phyloP scores from a whole-genome alignment of 2,888 invertebrate genomes.

The Seladonia tumulorum region DNA sequence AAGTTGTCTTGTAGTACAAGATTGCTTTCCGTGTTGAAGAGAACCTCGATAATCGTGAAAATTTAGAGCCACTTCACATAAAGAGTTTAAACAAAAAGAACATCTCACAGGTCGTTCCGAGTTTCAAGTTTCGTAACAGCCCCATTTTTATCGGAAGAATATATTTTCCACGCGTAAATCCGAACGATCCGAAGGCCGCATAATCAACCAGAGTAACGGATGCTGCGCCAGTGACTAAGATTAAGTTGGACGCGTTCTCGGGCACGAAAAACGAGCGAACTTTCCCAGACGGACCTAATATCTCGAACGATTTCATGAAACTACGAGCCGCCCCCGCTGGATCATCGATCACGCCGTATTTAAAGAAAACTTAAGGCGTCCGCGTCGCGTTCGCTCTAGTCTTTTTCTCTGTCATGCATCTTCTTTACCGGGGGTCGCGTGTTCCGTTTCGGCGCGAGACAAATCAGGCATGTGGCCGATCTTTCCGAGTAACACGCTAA shows the following conservation, averaged over 20 bases:
- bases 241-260: not conserved
- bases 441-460: constrained; percentile 36
- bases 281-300: constrained; percentile 14
- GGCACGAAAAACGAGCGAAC: not conserved
- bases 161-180: not conserved
- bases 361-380: constrained; percentile 50
- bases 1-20: too few relatives aligned
- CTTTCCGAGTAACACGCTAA: constrained; percentile 47
- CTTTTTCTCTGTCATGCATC: constrained; percentile 26
- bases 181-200: not conserved
- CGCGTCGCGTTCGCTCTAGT: constrained; percentile 4
- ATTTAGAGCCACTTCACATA: too few relatives aligned
- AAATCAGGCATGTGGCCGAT: constrained; percentile 31
- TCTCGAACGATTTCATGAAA: constrained; percentile 22
- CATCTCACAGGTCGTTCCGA: too few relatives aligned
- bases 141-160: not conserved
- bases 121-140: too few relatives aligned
- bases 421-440: constrained; percentile 25
- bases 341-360: constrained; percentile 61
- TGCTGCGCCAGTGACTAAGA: not conserved
- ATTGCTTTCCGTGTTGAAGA: too few relatives aligned
- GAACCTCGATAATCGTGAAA: too few relatives aligned
- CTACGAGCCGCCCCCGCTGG: constrained; percentile 19
- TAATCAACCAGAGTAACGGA: not conserved
- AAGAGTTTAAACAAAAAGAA: too few relatives aligned